Conservation (phyloP, 2,888 invertebrate species). For the Agriotes lineatus region DNA sequence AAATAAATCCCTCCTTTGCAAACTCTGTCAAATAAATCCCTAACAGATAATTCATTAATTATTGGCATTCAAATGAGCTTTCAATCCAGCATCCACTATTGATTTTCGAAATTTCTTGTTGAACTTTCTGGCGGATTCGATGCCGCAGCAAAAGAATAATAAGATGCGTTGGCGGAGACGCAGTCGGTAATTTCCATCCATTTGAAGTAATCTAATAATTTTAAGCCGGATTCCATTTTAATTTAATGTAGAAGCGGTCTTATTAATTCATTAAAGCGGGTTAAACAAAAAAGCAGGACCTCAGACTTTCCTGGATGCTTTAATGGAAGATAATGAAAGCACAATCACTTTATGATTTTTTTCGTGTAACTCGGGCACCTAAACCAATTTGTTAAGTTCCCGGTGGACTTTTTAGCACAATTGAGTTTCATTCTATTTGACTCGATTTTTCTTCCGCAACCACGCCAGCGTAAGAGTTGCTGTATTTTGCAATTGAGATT, state of each 20-base stretch:
- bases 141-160: not conserved
- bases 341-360: not conserved
- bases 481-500: too few relatives aligned
- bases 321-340: not conserved
- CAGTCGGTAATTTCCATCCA: not conserved
- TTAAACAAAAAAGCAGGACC: not conserved
- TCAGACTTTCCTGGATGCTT: not conserved
- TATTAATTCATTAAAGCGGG: slow-evolving; percentile 10
- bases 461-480: too few relatives aligned
- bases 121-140: not conserved
- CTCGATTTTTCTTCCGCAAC: too few relatives aligned
- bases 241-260: not conserved
- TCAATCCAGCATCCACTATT: not conserved
- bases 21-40: not conserved
- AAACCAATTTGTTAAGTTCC: not conserved
- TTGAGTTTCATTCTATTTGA: too few relatives aligned
- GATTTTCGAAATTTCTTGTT: slow-evolving; percentile 11
- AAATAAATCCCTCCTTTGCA: not conserved
- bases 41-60: slow-evolving; percentile 12
- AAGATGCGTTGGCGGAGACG: not conserved
- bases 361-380: not conserved
- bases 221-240: slow-evolving; percentile 13
- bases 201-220: slow-evolving; percentile 5
- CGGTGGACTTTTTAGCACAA: not conserved
- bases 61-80: not conserved